Evolutionary conservation across 1,140 invertebrate species (phyloP).

Genomic region (Drosophila gunungcola): DNA sequence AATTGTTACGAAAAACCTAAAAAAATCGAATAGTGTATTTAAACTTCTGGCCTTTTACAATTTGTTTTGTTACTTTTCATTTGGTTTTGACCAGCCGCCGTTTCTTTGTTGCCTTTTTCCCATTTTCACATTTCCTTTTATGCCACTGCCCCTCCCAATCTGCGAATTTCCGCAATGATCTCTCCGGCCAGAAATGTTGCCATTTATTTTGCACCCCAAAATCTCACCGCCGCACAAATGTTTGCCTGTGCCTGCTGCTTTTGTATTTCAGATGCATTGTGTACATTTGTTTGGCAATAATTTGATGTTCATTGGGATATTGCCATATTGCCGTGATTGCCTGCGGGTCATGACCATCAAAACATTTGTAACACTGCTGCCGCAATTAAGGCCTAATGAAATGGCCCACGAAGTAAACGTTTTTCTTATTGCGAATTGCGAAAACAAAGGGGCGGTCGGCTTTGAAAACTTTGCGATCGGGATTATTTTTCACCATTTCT

Average conservation of each 20-base stretch:
- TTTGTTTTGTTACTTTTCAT: conserved; percentile 66
- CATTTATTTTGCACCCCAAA: conserved; percentile 52
- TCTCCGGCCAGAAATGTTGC: conserved; percentile 45
- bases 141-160: conserved; percentile 20
- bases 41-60: too few relatives aligned
- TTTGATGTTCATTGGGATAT: conserved; percentile 61
- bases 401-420: conserved; percentile 73
- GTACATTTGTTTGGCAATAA: conserved; percentile 61
- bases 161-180: conserved; percentile 63
- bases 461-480: conserved; percentile 61
- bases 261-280: conserved; percentile 42
- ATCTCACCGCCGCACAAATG: neutral
- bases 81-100: conserved; percentile 50
- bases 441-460: conserved; percentile 80
- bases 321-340: conserved; percentile 47
- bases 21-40: conserved; percentile 3
- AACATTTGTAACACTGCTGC: conserved; percentile 1
- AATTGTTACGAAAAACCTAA: too few relatives aligned
- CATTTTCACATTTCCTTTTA: neutral
- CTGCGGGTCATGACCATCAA: conserved; percentile 7
- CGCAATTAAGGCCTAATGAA: conserved; percentile 61
- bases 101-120: conserved; percentile 28
- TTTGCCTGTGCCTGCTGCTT: conserved; percentile 20
- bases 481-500: conserved; percentile 11
- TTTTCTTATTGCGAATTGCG: conserved; percentile 60